Evolutionary conservation across 2,113 vertebrate genomes (phyloP).

Genomic region (Meleagris gallopavo): DNA sequence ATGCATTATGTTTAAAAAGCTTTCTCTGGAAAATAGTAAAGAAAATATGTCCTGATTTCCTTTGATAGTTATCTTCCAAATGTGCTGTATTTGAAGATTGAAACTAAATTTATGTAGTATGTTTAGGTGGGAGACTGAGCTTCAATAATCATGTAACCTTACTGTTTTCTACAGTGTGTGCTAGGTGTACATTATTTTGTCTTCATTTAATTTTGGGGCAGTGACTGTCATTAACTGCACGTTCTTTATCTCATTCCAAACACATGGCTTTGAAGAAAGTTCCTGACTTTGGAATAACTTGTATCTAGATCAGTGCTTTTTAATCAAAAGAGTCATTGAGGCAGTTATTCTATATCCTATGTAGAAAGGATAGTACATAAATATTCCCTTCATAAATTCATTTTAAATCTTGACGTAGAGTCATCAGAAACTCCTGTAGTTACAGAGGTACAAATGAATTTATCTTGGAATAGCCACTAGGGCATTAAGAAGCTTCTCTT

Average conservation of each 20-base stretch:
- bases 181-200: neutral
- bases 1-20: neutral
- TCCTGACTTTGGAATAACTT: slow-evolving; percentile 7
- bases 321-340: slow-evolving; percentile 28
- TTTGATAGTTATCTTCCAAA: neutral
- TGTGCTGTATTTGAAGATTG: neutral
- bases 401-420: neutral
- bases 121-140: neutral
- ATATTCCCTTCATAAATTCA: neutral
- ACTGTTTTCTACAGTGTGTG: neutral
- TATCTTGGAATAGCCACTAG: neutral
- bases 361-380: neutral
- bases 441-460: neutral
- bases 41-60: neutral
- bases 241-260: neutral
- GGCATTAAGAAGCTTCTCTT: neutral
- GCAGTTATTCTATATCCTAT: neutral
- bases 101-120: neutral
- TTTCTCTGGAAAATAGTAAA: neutral
- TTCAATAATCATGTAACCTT: neutral
- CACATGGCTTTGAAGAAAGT: neutral
- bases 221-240: neutral
- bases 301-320: slow-evolving; percentile 1
- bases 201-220: neutral
- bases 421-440: neutral